phyloP scores from a whole-genome alignment of 2,797 vertebrate genomes.

The Pantherophis vulpinus region DNA sequence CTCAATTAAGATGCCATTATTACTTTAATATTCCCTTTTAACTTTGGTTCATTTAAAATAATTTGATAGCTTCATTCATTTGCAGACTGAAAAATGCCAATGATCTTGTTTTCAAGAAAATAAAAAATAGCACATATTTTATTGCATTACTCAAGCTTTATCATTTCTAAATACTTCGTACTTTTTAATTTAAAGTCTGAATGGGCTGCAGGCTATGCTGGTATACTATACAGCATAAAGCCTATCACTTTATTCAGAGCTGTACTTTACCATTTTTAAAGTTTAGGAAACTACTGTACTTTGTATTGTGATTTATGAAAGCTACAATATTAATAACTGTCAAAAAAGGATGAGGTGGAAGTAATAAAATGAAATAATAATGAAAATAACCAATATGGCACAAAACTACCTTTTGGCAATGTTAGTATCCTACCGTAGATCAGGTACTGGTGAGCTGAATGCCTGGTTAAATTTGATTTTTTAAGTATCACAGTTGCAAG shows the following conservation, averaged over 20 bases:
- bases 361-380: neutral
- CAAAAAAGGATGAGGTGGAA: neutral
- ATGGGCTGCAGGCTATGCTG: neutral
- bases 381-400: neutral
- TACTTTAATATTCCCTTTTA: neutral
- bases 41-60: neutral
- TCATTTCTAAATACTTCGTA: neutral
- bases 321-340: neutral
- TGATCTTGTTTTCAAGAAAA: neutral
- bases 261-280: neutral
- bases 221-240: neutral
- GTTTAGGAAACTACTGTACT: neutral
- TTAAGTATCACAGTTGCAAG: slow-evolving; percentile 3
- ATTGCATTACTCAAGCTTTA: neutral
- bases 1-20: neutral
- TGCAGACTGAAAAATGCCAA: neutral
- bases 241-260: neutral
- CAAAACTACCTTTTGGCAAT: neutral
- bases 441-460: neutral
- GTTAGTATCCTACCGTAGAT: neutral
- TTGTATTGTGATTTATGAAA: neutral
- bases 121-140: neutral
- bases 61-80: neutral
- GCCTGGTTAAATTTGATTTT: neutral
- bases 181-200: neutral